Evolutionary conservation across 2,113 vertebrate species (phyloP).

Genomic region (Neogobius melanostomus): DNA sequence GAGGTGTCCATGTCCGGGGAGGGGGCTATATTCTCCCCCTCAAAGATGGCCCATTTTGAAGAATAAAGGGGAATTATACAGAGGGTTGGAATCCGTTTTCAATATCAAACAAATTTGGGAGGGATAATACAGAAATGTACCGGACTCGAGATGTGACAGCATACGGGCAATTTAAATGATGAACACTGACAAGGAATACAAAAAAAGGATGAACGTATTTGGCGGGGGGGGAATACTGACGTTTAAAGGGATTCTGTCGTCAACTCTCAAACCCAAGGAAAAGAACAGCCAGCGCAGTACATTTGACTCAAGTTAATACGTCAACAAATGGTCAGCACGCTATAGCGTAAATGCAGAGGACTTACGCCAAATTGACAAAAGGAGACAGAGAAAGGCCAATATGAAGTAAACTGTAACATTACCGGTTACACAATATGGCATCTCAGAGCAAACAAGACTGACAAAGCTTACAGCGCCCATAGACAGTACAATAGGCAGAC

Average conservation of each 20-base stretch:
- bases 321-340: not conserved
- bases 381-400: too few relatives aligned
- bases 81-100: not conserved
- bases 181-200: not conserved
- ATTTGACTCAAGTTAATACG: too few relatives aligned
- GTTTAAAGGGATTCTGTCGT: not conserved
- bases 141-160: not conserved
- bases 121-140: not conserved
- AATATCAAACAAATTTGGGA: not conserved
- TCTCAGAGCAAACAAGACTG: too few relatives aligned
- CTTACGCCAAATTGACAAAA: not conserved
- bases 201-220: not conserved
- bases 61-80: conserved; percentile 1
- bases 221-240: not conserved
- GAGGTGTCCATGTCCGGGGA: not conserved
- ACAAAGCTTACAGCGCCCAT: too few relatives aligned
- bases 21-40: not conserved
- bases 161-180: not conserved
- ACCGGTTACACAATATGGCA: too few relatives aligned
- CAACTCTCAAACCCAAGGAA: too few relatives aligned
- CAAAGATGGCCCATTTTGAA: not conserved
- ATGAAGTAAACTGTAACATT: too few relatives aligned
- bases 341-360: not conserved
- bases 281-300: too few relatives aligned
- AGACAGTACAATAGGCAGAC: too few relatives aligned